These are phyloP conservation scores for Tigriopus californicus DNA, from an alignment of 2,888 invertebrate genomes.

Conservation along the genomic window DNA sequence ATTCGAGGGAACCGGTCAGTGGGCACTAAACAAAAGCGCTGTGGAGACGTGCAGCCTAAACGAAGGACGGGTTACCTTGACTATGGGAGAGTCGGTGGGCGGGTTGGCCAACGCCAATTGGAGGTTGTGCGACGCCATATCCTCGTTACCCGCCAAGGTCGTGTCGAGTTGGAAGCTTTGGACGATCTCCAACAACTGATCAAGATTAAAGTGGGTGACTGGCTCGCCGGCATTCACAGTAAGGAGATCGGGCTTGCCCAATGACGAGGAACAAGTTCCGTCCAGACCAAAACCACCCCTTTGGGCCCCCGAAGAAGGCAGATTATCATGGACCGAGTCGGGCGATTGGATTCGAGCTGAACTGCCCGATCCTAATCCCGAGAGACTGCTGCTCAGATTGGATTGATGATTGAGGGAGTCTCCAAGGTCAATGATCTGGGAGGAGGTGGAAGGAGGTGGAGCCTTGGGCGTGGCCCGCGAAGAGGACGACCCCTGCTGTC, in stretches of 20 bases:
- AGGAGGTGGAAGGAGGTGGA: not conserved
- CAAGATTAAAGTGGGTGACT: constrained; percentile 20
- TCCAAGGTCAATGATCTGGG: not conserved
- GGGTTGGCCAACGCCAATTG: no score
- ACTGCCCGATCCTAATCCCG: not conserved
- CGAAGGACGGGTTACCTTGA: no score
- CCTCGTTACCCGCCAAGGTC: constrained; percentile 13
- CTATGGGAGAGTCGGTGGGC: no score
- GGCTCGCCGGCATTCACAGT: constrained; percentile 6
- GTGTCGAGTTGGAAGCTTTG: constrained; percentile 20
- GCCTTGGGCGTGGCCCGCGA: not conserved
- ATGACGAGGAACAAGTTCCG: not conserved
- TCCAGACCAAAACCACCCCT: no score
- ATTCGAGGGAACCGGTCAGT: no score
- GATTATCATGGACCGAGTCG: no score
- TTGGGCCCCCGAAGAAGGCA: no score
- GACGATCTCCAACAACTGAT: constrained; percentile 21
- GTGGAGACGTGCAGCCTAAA: no score
- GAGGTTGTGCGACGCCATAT: not conserved
- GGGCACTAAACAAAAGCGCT: no score
- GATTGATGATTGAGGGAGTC: not conserved
- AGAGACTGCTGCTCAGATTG: not conserved
- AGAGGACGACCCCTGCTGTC: not conserved
- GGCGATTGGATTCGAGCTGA: not conserved
- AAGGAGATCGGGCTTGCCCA: not conserved